Conservation (phyloP, 2,113 vertebrate genomes). For the Strigops habroptila region DNA sequence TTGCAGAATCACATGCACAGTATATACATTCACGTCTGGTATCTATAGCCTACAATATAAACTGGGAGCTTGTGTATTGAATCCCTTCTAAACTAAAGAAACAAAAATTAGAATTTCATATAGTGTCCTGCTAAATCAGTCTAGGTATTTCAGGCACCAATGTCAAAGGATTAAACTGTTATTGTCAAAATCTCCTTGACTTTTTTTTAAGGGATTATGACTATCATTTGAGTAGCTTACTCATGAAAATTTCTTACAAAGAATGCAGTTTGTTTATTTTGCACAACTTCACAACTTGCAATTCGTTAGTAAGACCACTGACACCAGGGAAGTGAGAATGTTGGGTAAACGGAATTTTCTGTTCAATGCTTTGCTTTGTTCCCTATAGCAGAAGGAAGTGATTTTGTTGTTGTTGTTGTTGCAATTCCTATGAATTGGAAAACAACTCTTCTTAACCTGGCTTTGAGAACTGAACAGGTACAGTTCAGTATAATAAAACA, state of each 20-base stretch:
- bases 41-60: background rate
- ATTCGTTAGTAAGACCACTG: background rate
- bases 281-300: background rate
- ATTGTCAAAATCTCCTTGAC: background rate
- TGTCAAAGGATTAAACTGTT: background rate
- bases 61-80: background rate
- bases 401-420: background rate
- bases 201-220: background rate
- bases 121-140: background rate
- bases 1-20: background rate
- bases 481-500: background rate
- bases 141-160: background rate
- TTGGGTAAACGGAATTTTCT: background rate
- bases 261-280: background rate
- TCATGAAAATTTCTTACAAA: background rate
- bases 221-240: background rate
- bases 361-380: slow-evolving; percentile 13
- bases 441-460: background rate
- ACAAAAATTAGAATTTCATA: background rate
- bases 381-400: background rate
- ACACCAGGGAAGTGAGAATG: background rate
- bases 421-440: background rate
- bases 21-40: background rate
- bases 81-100: background rate
- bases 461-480: slow-evolving; percentile 15